Base-by-base conservation (phyloP, 2,888 invertebrate genomes). In the Aporophyla lueneburgensis region DNA sequence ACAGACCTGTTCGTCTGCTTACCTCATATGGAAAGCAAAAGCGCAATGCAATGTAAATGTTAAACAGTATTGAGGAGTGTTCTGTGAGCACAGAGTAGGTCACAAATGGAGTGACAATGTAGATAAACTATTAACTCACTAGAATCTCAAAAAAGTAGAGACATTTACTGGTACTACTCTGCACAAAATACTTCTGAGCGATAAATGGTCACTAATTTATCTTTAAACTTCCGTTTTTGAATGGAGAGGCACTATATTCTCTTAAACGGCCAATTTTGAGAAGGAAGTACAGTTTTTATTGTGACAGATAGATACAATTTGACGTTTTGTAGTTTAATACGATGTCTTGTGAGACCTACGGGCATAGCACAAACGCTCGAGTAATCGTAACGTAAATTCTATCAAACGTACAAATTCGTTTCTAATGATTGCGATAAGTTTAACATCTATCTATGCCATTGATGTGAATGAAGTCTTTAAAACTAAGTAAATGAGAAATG, bases 1-100 rank as follows among this genome's bases (percentile, higher is more conserved):
- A 67, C 51, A 67, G 40, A 56, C 14, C 62, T 71, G 27, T 27
- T 21, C 10, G 40, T 58, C 72, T 73, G 62, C 71, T 70, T 53
- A 61, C 68, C 79, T 69, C 56, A 59, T 72, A 76, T 68, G 72
- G 84, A 80, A 83, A 83, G 84, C 76, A 83, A 80, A 59, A 82
- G 80, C 76, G 65, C 24, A 27, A 80, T 76, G 70, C 46, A 59
- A 83, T 75, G 71, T 79, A 51, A 72, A 82, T 83, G 83, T 72
- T 46, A 70, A 83, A 16, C 46, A 69, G 78, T 68, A 82, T 63
- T 78, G 78, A 78, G 69, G 80, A 74, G 63, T 66, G 71, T 71
- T 43, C 49, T 21, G 9, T 2, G 54, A 10, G 9, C 71, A 77
- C 9, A 3, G 84, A 77, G 9, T 51, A 53, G 1, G 7, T 19